Evolutionary conservation across 2,888 invertebrate species (phyloP).

Genomic region (Pherbina coryleti): DNA sequence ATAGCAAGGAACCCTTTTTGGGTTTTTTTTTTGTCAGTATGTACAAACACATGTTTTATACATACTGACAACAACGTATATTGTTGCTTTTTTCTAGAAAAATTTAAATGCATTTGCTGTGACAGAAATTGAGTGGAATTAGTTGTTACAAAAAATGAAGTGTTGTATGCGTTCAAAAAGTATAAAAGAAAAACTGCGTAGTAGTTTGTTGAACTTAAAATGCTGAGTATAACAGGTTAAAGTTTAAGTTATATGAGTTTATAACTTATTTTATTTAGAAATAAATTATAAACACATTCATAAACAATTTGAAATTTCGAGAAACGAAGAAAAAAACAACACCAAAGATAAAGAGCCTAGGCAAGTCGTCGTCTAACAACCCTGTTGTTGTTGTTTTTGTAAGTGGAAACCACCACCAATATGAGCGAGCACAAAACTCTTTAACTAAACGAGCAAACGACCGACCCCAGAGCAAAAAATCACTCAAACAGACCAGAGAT

Average conservation of each 20-base stretch:
- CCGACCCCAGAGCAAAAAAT: background rate
- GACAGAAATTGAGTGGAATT: background rate
- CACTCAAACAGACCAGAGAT: background rate
- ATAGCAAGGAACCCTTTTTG: background rate
- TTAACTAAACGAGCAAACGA: background rate
- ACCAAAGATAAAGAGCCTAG: background rate
- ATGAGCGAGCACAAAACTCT: conserved; percentile 7
- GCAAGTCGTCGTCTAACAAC: background rate
- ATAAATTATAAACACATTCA: background rate
- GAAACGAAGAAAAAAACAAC: background rate
- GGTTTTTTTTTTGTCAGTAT: no score
- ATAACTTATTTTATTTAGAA: background rate
- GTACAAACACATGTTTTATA: background rate
- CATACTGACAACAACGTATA: background rate
- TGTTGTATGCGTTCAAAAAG: background rate
- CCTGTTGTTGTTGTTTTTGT: conserved; percentile 3
- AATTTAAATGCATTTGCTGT: background rate
- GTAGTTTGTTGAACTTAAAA: conserved; percentile 26
- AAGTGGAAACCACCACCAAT: conserved; percentile 10
- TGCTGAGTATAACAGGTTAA: background rate
- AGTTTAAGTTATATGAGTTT: background rate
- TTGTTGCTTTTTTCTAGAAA: conserved; percentile 9
- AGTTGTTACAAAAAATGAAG: conserved; percentile 46
- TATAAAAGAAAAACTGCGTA: conserved; percentile 22
- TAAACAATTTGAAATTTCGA: background rate